Base-by-base conservation (phyloP, 92 coral and sea anemone genomes). In the Epizoanthus fatuus region DNA sequence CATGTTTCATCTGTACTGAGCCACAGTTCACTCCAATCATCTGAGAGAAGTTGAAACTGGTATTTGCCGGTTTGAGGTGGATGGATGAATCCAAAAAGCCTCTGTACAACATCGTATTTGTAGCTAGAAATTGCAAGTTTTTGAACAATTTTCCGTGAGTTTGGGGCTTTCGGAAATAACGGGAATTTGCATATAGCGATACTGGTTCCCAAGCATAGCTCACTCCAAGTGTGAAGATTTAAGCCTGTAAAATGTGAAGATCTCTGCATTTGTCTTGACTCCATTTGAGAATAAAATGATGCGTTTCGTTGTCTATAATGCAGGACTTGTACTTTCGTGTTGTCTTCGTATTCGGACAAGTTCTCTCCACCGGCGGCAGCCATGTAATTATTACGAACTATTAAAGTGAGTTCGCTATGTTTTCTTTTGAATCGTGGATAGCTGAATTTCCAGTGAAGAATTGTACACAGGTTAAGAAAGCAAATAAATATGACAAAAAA, bases 1-100 rank as follows among this genome's bases (percentile, higher is more conserved):
- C 70, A 64, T 12, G 14, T 3, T 12, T 64, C 70, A 64, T 64
- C 70, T 40, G 70, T 64, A 3, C 70, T 64, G 6, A 64, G 70
- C 70, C 70, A 64, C 7, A 64, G 70, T 64, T 64, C 42, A 29
- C 40, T 11, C 70, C 70, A 64, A 3, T 32, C 70, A 64, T 64
- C 44, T 12, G 70, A 64, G 38, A 64, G 45, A 32, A 64, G 70
- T 40, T 16, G 45, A 64, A 64, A 32, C 17, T 38, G 35, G 38
- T 29, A 64, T 29, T 64, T 4, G 11, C 70, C 70, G 0, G 70
- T 64, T 5, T 64, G 39, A 12, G 70, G 70, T 8, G 70, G 45
- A 7, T 29, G 42, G 44, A 64, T 40, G 22, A 29, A 64, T n/a
- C 70, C 70, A 64, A 64, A 64, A 7, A 64, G n/a, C 22, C 70